Evolutionary conservation across 1,140 invertebrate genomes (phyloP).

Genomic region (Oryctes rhinoceros): DNA sequence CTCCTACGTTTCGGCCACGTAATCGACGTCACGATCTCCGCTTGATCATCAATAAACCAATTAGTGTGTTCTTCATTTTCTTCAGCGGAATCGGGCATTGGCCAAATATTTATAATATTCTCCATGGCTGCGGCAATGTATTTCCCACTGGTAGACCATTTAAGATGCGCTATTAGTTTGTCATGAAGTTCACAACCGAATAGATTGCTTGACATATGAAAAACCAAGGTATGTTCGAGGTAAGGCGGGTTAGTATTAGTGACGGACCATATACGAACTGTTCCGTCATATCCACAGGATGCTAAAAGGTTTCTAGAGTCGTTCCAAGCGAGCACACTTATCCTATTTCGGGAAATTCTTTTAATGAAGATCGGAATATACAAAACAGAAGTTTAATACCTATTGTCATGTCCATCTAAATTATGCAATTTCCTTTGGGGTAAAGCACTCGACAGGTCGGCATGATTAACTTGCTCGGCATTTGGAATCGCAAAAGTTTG

Average conservation of each 20-base stretch:
- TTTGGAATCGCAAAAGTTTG: slow-evolving; percentile 52
- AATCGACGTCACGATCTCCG: slow-evolving; percentile 64
- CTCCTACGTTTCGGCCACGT: slow-evolving; percentile 62
- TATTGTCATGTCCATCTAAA: slow-evolving; percentile 65
- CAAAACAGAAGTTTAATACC: background rate
- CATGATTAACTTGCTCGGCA: slow-evolving; percentile 60
- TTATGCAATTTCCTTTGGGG: slow-evolving; percentile 59
- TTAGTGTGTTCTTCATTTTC: slow-evolving; percentile 48
- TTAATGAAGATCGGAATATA: background rate
- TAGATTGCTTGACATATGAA: slow-evolving; percentile 64
- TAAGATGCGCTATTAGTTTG: slow-evolving; percentile 63
- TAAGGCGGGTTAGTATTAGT: slow-evolving; percentile 57
- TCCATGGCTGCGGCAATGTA: slow-evolving; percentile 68
- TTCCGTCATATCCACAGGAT: slow-evolving; percentile 72
- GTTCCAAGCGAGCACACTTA: slow-evolving; percentile 61
- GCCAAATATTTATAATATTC: slow-evolving; percentile 70
- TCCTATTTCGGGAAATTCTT: slow-evolving; percentile 38
- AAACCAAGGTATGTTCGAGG: slow-evolving; percentile 69
- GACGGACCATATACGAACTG: slow-evolving; percentile 70
- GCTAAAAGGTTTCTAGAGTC: slow-evolving; percentile 63
- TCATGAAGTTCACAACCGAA: slow-evolving; percentile 66
- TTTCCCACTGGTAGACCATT: slow-evolving; percentile 66
- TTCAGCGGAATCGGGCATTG: slow-evolving; percentile 40
- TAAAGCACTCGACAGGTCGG: slow-evolving; percentile 63
- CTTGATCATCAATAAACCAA: slow-evolving; percentile 61